Evolutionary conservation across 2,888 invertebrate species (phyloP), one percentile per base, ranked within the genome.

Genomic region (Drosophila yooni): DNA sequence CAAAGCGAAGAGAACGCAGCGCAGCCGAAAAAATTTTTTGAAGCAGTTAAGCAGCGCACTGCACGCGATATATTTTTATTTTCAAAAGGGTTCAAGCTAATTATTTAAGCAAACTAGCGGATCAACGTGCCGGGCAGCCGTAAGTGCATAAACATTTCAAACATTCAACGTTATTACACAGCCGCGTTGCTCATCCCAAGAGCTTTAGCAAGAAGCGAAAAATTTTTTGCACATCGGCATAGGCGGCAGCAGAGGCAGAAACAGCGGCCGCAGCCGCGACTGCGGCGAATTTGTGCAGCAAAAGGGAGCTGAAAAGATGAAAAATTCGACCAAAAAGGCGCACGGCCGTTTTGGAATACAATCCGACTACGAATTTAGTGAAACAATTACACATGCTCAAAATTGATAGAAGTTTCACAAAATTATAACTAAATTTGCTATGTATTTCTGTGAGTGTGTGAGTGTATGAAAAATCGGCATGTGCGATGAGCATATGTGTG

Each of bases 1-100:
- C 71, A 83, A 86, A 87, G 78, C 83, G 89, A 85, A 85, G 88
- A 86, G 86, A 86, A 85, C 90, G 86, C 83, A 86, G 85, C 86
- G 83, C 88, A 89, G 86, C 86, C 86, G 86, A 89, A 88, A 88
- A 86, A 82, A 81, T 71, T 80, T 83, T 89, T 89, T 87, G 83
- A 86, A 91, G 89, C 86, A 91, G 86, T 69, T 70, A 76, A 78
- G 71, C 70, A 81, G 81, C 79, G 76, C 87, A 82, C 81, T 87
- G 87, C 89, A 89, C 82, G 90, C 89, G 81, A 90, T 88, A 87
- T 85, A 90, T 84, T 87, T 86, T 77, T 82, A 88, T 88, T 90
- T 84, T 81, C 71, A 75, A 89, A 46, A 77, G 80, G 76, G 71
- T 89, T 80, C 62, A 74, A 84, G 70, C 80, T 70, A 66, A 62